These are phyloP conservation scores for Corythornis madagascariensis DNA, from an alignment of 2,113 vertebrate genomes.

Conservation along the genomic window DNA sequence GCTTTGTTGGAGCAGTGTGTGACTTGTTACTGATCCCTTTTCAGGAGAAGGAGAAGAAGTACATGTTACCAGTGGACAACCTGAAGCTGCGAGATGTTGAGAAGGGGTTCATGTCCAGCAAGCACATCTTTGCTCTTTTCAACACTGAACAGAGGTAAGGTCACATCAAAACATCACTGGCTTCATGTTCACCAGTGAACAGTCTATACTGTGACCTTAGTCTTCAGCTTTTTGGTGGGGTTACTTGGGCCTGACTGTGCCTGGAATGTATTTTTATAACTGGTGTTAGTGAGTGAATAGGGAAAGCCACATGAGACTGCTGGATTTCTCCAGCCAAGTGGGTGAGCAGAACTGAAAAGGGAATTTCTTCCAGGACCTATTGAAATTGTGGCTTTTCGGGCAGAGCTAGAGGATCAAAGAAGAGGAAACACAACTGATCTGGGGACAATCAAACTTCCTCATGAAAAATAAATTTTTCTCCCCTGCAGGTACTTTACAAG, in stretches of 20 bases:
- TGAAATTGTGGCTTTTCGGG: background rate
- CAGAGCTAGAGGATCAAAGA: background rate
- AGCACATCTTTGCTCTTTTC: conserved; percentile 97
- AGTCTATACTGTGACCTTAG: background rate
- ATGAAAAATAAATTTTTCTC: background rate
- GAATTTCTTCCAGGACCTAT: background rate
- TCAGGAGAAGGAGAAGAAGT: conserved; percentile 98
- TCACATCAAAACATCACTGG: background rate
- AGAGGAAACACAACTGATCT: background rate
- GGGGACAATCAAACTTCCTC: background rate
- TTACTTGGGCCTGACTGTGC: background rate
- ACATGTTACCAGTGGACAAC: conserved; percentile 97
- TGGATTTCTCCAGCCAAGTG: background rate
- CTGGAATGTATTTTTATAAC: background rate
- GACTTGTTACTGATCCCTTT: conserved; percentile 29
- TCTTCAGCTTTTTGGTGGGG: background rate
- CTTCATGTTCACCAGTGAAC: background rate
- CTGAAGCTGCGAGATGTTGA: conserved; percentile 95
- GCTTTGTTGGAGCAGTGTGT: background rate
- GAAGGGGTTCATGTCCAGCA: conserved; percentile 99
- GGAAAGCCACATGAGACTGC: background rate
- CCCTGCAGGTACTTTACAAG: background rate
- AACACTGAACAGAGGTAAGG: conserved; percentile 97
- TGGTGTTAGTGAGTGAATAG: background rate
- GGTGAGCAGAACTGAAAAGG: background rate